A percentile compares a stretch with the other conserved stretches of the same genome.
Conservation (phyloP, 2,113 vertebrate species). For the Riparia riparia region DNA sequence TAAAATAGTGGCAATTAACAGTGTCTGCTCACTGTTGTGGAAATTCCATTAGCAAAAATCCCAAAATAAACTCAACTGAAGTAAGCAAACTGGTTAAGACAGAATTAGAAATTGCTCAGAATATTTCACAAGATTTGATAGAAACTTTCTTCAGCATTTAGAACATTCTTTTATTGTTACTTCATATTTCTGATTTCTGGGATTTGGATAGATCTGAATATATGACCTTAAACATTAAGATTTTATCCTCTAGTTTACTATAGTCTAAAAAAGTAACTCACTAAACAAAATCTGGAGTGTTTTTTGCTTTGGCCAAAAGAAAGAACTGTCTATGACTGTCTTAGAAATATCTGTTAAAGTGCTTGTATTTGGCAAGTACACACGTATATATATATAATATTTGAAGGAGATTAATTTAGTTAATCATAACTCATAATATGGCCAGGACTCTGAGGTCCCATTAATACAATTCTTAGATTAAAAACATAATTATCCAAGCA, state of each 20-base stretch:
- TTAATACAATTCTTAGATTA: not conserved
- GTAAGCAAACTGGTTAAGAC: constrained; percentile 7
- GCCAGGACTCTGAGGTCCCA: not conserved
- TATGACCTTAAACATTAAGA: not conserved
- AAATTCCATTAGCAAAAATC: constrained; percentile 13
- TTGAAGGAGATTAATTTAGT: not conserved
- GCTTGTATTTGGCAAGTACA: not conserved
- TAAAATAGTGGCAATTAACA: not conserved
- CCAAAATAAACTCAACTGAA: not conserved
- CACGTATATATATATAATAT: not conserved
- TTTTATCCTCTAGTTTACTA: not conserved
- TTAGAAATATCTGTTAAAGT: not conserved
- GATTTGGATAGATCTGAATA: not conserved
- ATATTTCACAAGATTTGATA: not conserved
- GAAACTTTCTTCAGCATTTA: not conserved
- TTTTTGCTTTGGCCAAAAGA: not conserved
- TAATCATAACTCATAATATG: not conserved
- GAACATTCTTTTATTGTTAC: not conserved
- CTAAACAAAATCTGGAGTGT: not conserved
- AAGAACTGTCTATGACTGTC: not conserved
- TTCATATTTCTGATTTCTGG: not conserved
- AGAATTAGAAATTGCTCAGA: not conserved
- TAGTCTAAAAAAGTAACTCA: not conserved
- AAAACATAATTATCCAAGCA: not conserved
- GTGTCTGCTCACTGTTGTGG: not conserved